Conservation (phyloP, 2,888 invertebrate species). For the Kuschelorhynchus macadamiae region DNA sequence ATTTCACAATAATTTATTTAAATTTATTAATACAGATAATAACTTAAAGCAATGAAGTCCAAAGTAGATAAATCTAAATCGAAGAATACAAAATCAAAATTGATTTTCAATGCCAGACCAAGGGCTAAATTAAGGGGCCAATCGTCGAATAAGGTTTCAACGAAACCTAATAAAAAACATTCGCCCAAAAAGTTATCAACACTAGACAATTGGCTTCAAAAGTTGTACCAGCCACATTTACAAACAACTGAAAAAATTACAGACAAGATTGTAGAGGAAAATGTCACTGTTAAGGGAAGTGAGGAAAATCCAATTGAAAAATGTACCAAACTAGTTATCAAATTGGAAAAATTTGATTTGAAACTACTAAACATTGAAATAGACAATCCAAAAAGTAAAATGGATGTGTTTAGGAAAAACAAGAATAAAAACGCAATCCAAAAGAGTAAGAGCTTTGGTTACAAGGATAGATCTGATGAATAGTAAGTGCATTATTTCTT, state of each 20-base stretch:
- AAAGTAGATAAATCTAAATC: neutral
- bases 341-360: slow-evolving; percentile 4
- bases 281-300: neutral
- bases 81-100: neutral
- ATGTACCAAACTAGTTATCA: neutral
- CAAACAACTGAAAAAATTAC: neutral
- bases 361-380: neutral
- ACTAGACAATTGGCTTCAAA: slow-evolving; percentile 23
- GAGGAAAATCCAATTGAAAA: neutral
- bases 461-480: slow-evolving; percentile 13
- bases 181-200: slow-evolving; percentile 9
- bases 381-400: neutral
- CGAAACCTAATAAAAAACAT: neutral
- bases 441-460: neutral
- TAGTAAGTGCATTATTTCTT: slow-evolving; percentile 19
- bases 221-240: neutral
- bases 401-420: too few relatives aligned
- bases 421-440: neutral
- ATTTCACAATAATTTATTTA: too few relatives aligned
- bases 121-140: neutral
- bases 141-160: neutral
- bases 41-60: too few relatives aligned
- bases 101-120: neutral
- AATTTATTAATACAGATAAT: too few relatives aligned
- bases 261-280: neutral